Base-by-base conservation (phyloP, 2,888 invertebrate genomes). In the Andrena flavipes region DNA sequence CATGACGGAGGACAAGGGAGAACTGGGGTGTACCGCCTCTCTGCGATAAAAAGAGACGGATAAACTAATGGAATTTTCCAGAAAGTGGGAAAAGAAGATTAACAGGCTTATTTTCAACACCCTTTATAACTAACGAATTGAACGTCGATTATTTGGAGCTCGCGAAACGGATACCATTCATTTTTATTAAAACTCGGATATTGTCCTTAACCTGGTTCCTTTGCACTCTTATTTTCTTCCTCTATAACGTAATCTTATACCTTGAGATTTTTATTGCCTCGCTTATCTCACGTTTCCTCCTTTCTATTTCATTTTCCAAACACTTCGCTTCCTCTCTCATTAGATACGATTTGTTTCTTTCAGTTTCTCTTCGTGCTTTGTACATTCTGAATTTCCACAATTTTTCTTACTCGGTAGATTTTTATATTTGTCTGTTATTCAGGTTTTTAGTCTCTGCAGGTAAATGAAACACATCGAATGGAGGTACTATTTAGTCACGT, bases 11-110 rank as follows among this genome's bases (percentile, higher is more conserved):
- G 80, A 76, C 73, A 78, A 76, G 67, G 59, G 72, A 73, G 71
- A 67, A 42, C 16, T 20, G 54, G 51, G 49, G 51, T 13, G 23
- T 49, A 76, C 67, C 74, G 73, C 48, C 42, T n/a, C 42, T 33
- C 48, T 10, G 23, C 26, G 69, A 59, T 75, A 33, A 70, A 74
- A 51, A 73, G 71, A 65, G 73, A 72, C 48, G 65, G 51, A 13
- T 4, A 42, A 64, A n/a, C 76, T 81, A 80, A 87, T 84, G 77
- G 85, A 85, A 87, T 87, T 85, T 87, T 80, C 69, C 64, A 78
- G 65, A 59, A 82, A 78, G 76, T 69, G 80, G 80, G 54, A 82
- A 70, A 76, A 63, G 68, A 51, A 79, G 82, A 82, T 86, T 79
- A 84, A 76, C 60, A 59, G 29, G 62, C 75, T 78, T 74, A 74